Conservation (phyloP, 2,797 vertebrate species). For the Anniella stebbinsi region DNA sequence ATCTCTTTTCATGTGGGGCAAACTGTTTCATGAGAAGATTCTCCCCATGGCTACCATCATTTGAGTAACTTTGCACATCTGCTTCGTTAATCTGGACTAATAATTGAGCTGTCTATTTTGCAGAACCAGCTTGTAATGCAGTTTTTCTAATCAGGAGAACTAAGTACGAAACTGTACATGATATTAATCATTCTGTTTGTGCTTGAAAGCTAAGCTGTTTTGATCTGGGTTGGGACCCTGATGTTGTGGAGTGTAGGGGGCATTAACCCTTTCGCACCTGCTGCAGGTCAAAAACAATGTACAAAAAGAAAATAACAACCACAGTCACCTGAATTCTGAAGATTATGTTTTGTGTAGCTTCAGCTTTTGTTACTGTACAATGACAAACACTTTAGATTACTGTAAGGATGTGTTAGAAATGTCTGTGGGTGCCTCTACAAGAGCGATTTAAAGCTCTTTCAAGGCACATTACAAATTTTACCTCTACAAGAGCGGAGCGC, state of each 20-base stretch:
- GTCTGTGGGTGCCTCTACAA: too few relatives aligned
- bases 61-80: not conserved
- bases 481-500: too few relatives aligned
- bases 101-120: not conserved
- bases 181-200: too few relatives aligned
- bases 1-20: too few relatives aligned
- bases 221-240: too few relatives aligned
- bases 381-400: not conserved
- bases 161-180: not conserved
- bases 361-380: not conserved
- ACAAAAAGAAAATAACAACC: not conserved
- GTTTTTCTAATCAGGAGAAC: not conserved
- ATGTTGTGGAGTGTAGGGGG: too few relatives aligned
- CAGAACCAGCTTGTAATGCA: not conserved
- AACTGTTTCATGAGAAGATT: not conserved
- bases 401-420: not conserved
- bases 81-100: not conserved
- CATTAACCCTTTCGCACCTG: too few relatives aligned
- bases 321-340: not conserved
- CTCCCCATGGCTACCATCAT: not conserved
- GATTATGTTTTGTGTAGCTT: not conserved
- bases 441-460: too few relatives aligned
- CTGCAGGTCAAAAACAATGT: not conserved
- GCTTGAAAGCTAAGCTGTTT: too few relatives aligned
- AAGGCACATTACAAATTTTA: too few relatives aligned